These are phyloP conservation scores for Acleris cristana DNA, from an alignment of 2,888 invertebrate species.

Conservation along the genomic window DNA sequence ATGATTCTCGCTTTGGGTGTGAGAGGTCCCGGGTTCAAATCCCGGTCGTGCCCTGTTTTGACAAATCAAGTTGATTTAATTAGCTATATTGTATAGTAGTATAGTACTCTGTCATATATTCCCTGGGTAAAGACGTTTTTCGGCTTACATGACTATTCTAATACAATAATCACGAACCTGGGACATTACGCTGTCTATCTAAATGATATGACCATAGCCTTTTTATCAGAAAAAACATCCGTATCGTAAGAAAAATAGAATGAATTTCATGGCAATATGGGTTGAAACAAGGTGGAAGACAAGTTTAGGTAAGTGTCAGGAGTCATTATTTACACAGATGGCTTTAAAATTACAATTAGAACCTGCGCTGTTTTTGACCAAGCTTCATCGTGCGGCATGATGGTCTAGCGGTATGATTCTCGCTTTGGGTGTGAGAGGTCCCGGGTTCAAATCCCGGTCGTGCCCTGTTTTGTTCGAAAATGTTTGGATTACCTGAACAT, in stretches of 20 bases:
- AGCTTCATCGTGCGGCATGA: slow-evolving; percentile 42
- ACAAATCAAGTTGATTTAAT: not conserved
- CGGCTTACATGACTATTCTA: too few relatives aligned
- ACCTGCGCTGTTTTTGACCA: not conserved
- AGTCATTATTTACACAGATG: slow-evolving; percentile 8
- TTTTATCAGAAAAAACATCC: too few relatives aligned
- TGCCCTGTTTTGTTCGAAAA: slow-evolving; percentile 31
- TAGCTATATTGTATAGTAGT: not conserved
- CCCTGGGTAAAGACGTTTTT: too few relatives aligned
- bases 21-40: slow-evolving; percentile 51
- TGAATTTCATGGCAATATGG: not conserved
- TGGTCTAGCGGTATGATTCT: slow-evolving; percentile 53
- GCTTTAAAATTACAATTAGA: not conserved
- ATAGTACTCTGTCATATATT: too few relatives aligned
- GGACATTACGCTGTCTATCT: too few relatives aligned
- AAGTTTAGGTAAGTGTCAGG: not conserved
- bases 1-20: slow-evolving; percentile 53
- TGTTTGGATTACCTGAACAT: too few relatives aligned
- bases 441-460: slow-evolving; percentile 41
- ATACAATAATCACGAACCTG: too few relatives aligned
- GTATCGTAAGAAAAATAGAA: too few relatives aligned
- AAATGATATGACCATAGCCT: too few relatives aligned
- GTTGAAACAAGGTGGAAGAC: too few relatives aligned
- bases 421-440: slow-evolving; percentile 53
- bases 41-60: slow-evolving; percentile 37